These are phyloP conservation scores for Sandelia bainsii DNA, from an alignment of 2,797 vertebrate genomes.

Conservation along the genomic window DNA sequence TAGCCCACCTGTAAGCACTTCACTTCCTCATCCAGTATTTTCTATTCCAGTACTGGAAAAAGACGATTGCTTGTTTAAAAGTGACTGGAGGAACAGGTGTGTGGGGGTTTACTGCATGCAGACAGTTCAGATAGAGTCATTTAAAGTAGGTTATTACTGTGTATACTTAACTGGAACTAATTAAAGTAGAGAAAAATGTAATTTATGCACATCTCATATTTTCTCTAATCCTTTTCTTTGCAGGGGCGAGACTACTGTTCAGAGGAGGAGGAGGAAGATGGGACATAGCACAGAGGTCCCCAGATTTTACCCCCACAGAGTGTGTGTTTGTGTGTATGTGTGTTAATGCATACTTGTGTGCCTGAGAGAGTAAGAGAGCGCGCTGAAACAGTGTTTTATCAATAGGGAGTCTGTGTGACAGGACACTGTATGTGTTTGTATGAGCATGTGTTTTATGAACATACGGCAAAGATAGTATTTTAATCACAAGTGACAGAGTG, in stretches of 20 bases:
- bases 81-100: constrained; percentile 43
- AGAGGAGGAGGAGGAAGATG: constrained; percentile 85
- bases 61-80: constrained; percentile 17
- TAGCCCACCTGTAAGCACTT: constrained; percentile 49
- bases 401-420: constrained; percentile 42
- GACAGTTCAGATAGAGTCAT: background rate
- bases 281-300: constrained; percentile 83
- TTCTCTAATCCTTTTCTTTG: constrained; percentile 23
- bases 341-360: constrained; percentile 43
- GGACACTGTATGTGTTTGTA: constrained; percentile 56
- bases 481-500: constrained; percentile 58
- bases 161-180: background rate
- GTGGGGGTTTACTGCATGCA: background rate
- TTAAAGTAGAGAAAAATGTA: background rate
- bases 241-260: constrained; percentile 98
- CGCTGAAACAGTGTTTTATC: constrained; percentile 77
- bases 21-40: constrained; percentile 24
- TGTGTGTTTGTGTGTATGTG: constrained; percentile 34
- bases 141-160: constrained; percentile 12
- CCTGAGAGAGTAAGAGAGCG: constrained; percentile 36
- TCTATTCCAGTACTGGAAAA: constrained; percentile 11
- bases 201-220: constrained; percentile 20
- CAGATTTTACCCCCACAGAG: constrained; percentile 57
- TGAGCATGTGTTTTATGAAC: constrained; percentile 50
- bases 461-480: constrained; percentile 77